These are phyloP conservation scores for Mesocentrotus franciscanus DNA, from an alignment of 53 echinoderm and acorn worm genomes.

Conservation along the genomic window DNA sequence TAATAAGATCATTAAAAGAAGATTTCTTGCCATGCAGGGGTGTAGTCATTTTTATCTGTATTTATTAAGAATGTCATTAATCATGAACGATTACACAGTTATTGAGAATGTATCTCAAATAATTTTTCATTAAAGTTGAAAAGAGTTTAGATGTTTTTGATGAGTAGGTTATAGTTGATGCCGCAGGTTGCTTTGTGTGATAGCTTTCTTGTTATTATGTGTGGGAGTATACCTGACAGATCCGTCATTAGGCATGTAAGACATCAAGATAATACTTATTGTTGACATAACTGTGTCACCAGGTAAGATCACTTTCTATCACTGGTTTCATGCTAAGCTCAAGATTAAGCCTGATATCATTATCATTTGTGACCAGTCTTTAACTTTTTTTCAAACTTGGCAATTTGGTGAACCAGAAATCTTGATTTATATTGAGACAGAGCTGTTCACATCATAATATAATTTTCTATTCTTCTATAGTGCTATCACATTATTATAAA, in stretches of 20 bases:
- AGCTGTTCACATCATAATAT: neutral
- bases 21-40: neutral
- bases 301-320: neutral
- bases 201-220: neutral
- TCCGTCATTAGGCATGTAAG: neutral
- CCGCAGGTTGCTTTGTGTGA: neutral
- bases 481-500: too few species aligned
- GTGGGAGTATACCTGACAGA: neutral
- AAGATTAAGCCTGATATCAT: neutral
- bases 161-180: neutral
- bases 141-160: neutral
- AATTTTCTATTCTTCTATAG: too few species aligned
- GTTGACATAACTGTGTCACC: conserved; percentile 22
- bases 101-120: neutral
- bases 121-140: neutral
- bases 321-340: neutral
- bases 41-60: neutral
- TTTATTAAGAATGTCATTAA: neutral
- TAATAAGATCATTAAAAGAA: neutral
- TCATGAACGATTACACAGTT: neutral
- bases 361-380: neutral
- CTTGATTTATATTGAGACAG: neutral
- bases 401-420: neutral
- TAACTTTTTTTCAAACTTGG: neutral
- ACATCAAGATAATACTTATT: neutral